Conservation (phyloP, 2,797 vertebrate genomes). For the Loriculus beryllinus region DNA sequence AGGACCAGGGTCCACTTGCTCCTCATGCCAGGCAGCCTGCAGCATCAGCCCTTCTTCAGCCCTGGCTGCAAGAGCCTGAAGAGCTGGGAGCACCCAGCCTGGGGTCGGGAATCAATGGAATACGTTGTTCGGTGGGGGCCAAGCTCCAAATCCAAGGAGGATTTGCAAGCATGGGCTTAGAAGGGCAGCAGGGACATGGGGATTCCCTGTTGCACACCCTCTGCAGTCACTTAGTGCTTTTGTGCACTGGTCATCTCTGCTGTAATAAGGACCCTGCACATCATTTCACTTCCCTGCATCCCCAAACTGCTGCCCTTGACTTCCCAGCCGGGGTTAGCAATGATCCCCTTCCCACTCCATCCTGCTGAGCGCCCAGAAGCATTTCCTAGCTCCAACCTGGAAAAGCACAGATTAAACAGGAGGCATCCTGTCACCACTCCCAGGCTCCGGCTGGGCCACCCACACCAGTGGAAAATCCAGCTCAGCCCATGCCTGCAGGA, state of each 20-base stretch:
- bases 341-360: background rate
- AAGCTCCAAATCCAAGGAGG: background rate
- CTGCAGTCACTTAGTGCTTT: background rate
- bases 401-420: background rate
- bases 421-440: background rate
- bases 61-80: background rate
- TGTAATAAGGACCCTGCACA: background rate
- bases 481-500: background rate
- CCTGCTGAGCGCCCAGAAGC: background rate
- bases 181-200: background rate
- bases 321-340: background rate
- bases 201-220: background rate
- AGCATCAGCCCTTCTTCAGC: background rate
- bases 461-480: background rate
- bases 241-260: background rate
- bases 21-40: background rate
- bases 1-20: background rate
- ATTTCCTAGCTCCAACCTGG: background rate
- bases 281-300: background rate
- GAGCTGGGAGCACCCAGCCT: background rate
- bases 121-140: fast-evolving
- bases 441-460: background rate
- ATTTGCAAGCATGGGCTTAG: background rate
- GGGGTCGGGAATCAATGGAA: background rate
- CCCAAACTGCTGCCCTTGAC: background rate